Base-by-base conservation (phyloP, 2,888 invertebrate genomes). In the Ditylenchus weischeri region DNA sequence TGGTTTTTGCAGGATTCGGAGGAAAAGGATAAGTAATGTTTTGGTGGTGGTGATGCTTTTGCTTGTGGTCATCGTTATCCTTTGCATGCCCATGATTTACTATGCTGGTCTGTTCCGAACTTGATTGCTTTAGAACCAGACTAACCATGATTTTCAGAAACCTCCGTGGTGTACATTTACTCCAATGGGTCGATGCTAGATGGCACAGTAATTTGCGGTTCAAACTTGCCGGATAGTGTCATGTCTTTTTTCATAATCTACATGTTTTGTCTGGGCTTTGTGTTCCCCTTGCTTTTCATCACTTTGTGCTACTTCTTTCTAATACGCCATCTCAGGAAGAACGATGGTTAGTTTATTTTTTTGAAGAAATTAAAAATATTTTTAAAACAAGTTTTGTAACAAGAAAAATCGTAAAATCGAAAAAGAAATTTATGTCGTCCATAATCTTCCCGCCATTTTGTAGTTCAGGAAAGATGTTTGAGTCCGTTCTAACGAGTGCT, bases 231-330 rank as follows among this genome's bases (percentile, higher is more conserved):
- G 1, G 76, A 73, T 48, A 65, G 54, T 23, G 62, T 76, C 36
- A 65, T 74, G 59, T 63, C 68, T 35, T 62, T 59, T 47, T 74
- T 74, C 59, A 68, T 76, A 51, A 60, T 63, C 61, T 76, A 76
- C 65, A 77, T 76, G 76, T 75, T 76, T 51, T 62, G 65, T 36
- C 69, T 77, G 36, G 75, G 77, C 13, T 75, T 75, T 48, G 65
- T 75, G 15, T 54, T 77, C 10, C 75, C 75, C 19, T 63, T 57
- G 8, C 23, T 77, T 19, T 65, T 76, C 58, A 76, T 75, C 21
- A 64, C 75, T 18, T 47, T 75, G 5, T 77, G 77, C 58, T 77
- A 75, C 48, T 67, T 69, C 61, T 77, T 76, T 47, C 62, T 75
- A 21, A 77, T 75, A 13, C 72, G 75, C 36, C 75, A 77, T 54